Conservation (phyloP, 2,797 vertebrate genomes). For the Falco peregrinus region DNA sequence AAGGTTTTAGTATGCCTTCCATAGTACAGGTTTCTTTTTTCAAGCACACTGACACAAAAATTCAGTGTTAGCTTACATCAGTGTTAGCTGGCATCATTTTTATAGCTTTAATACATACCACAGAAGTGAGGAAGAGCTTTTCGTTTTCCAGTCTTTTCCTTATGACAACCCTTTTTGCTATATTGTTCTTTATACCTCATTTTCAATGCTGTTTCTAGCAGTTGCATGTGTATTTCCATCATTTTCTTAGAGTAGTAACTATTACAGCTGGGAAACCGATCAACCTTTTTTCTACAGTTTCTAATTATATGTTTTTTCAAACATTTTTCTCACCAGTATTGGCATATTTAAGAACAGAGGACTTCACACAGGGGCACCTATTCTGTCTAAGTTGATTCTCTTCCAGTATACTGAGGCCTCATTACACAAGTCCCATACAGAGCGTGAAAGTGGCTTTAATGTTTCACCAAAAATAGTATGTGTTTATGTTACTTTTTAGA, state of each 20-base stretch:
- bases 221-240: accelerated
- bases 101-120: not conserved
- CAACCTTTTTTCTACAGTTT: not conserved
- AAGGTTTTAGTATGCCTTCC: not conserved
- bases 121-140: not conserved
- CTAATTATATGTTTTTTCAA: not conserved
- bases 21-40: not conserved
- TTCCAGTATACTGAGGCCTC: not conserved
- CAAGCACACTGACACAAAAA: not conserved
- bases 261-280: not conserved
- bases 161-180: not conserved
- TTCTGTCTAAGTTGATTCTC: not conserved
- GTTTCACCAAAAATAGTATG: not conserved
- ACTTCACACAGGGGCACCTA: not conserved
- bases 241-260: not conserved
- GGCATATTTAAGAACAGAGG: not conserved
- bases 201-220: not conserved
- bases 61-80: not conserved
- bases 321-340: not conserved
- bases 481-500: not conserved
- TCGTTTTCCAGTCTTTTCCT: not conserved
- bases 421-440: not conserved
- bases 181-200: not conserved
- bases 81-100: not conserved
- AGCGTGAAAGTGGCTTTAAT: not conserved